Evolutionary conservation across 1,140 invertebrate genomes (phyloP).

Genomic region (Aphaenogaster rudis): DNA sequence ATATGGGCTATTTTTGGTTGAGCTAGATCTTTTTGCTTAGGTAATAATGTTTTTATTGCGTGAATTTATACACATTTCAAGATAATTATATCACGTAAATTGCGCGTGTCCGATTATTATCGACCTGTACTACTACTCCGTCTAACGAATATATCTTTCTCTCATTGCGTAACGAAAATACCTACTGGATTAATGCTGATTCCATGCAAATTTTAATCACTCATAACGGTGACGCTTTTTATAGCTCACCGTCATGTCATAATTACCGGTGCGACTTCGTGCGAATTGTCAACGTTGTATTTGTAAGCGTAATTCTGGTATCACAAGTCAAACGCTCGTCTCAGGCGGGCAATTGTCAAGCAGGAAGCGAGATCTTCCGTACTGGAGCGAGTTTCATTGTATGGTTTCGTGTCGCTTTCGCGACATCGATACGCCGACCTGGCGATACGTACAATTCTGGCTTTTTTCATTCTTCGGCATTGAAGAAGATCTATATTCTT

Average conservation of each 20-base stretch:
- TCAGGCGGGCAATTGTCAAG: constrained; percentile 4
- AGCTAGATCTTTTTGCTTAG: no score
- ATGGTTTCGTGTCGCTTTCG: neutral
- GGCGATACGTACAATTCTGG: neutral
- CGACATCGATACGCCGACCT: neutral
- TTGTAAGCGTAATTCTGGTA: neutral
- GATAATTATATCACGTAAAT: neutral
- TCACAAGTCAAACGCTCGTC: neutral
- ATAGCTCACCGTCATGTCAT: neutral
- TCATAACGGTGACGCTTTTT: neutral
- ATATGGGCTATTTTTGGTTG: no score
- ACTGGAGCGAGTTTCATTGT: neutral
- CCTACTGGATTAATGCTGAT: neutral
- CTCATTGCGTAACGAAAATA: constrained; percentile 19
- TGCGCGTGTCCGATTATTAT: neutral
- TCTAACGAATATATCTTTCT: neutral
- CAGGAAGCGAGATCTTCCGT: constrained; percentile 15
- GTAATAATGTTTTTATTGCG: no score
- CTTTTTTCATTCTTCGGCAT: neutral
- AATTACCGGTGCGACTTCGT: neutral
- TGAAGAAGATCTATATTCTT: neutral
- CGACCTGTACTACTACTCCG: neutral
- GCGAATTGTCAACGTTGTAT: constrained; percentile 1
- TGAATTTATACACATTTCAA: neutral
- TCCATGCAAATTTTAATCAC: neutral